Evolutionary conservation across 2,888 invertebrate species (phyloP).

Genomic region (Rhagophthalmus giganteus): DNA sequence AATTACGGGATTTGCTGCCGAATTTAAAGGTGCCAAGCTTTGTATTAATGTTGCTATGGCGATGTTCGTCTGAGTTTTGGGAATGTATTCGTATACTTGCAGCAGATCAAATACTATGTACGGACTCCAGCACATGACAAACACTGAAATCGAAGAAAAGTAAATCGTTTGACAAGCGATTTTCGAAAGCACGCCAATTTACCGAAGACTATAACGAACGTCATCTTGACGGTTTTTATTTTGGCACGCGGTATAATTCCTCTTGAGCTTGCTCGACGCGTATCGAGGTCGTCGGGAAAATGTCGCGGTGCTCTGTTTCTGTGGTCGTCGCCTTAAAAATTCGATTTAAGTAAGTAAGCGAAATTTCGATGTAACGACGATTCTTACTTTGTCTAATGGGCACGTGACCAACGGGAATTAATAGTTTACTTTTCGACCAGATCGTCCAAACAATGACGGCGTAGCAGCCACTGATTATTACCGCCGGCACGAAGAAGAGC

Average conservation of each 20-base stretch:
- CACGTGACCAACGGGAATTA: slow-evolving; percentile 54
- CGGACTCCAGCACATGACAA: slow-evolving; percentile 94
- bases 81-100: slow-evolving; percentile 86
- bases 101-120: slow-evolving; percentile 92
- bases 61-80: slow-evolving; percentile 77
- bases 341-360: slow-evolving; percentile 1
- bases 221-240: slow-evolving; percentile 97
- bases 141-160: slow-evolving; percentile 65
- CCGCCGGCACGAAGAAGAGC: slow-evolving; percentile 82
- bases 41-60: slow-evolving; percentile 93
- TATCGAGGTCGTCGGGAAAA: slow-evolving; percentile 53
- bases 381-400: slow-evolving; percentile 47
- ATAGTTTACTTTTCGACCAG: slow-evolving; percentile 81
- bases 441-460: slow-evolving; percentile 89
- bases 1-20: slow-evolving; percentile 93
- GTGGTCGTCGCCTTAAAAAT: slow-evolving; percentile 46
- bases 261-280: slow-evolving; percentile 82
- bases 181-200: too few species aligned
- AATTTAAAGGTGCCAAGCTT: slow-evolving; percentile 90
- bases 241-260: slow-evolving; percentile 94
- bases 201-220: slow-evolving; percentile 94
- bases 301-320: slow-evolving; percentile 43
- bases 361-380: neutral
- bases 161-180: neutral
- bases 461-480: slow-evolving; percentile 89